Percentiles rank a stretch among this genome's conserved stretches.
phyloP scores from a whole-genome alignment of 2,888 invertebrate genomes.

The Dryobota labecula region DNA sequence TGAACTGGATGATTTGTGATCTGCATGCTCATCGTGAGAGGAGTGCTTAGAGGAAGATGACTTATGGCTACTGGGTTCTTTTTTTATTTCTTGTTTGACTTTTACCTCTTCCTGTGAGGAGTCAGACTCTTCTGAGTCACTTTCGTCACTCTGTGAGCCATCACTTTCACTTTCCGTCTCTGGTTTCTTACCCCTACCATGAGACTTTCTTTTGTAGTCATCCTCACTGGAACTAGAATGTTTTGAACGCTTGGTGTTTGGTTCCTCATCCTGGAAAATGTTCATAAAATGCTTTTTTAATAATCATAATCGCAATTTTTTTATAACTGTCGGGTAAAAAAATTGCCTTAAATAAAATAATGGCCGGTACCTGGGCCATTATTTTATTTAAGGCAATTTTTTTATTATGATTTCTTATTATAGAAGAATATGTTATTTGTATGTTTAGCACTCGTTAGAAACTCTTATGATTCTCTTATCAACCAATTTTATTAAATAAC shows the following conservation, averaged over 20 bases:
- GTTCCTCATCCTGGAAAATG: slow-evolving; percentile 81
- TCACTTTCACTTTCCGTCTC: slow-evolving; percentile 70
- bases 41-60: slow-evolving; percentile 73
- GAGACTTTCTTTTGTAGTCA: slow-evolving; percentile 72
- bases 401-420: slow-evolving; percentile 1
- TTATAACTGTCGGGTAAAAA: neutral
- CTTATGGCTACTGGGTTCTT: slow-evolving; percentile 75
- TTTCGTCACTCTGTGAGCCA: slow-evolving; percentile 63
- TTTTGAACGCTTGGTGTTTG: slow-evolving; percentile 78
- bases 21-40: slow-evolving; percentile 69
- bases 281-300: slow-evolving; percentile 15
- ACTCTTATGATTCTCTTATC: neutral
- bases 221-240: slow-evolving; percentile 77
- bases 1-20: slow-evolving; percentile 73
- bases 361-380: too few relatives aligned
- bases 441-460: neutral
- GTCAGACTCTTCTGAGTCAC: slow-evolving; percentile 77
- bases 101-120: slow-evolving; percentile 79
- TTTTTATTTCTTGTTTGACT: slow-evolving; percentile 76
- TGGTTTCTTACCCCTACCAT: slow-evolving; percentile 72
- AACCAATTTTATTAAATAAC: neutral
- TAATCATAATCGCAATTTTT: neutral
- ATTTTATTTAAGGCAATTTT: too few relatives aligned
- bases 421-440: neutral
- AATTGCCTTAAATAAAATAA: too few relatives aligned